These are phyloP conservation scores for Agrypnia vestita DNA, from an alignment of 1,140 invertebrate species.

Conservation along the genomic window DNA sequence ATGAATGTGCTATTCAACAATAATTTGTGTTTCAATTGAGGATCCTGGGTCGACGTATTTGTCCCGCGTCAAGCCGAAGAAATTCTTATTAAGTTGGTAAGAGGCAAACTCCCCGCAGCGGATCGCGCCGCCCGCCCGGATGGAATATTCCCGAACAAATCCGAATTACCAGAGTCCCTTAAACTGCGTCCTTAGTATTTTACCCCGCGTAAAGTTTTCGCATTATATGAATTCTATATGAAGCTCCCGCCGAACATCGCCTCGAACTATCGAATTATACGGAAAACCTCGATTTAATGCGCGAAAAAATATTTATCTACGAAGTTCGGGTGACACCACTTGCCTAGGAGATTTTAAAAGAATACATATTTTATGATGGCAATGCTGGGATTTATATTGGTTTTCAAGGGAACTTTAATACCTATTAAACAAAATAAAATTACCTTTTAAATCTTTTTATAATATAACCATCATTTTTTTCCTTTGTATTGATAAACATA, in stretches of 20 bases:
- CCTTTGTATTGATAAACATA: no score
- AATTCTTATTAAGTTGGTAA: no score
- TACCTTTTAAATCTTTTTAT: no score
- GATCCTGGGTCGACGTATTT: no score
- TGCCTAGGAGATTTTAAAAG: not conserved
- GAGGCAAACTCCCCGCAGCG: no score
- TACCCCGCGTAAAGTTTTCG: conserved; percentile 59
- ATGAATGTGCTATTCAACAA: no score
- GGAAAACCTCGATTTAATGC: conserved; percentile 56
- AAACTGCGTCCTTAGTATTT: conserved; percentile 51
- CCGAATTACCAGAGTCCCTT: conserved; percentile 37
- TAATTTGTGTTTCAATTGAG: no score
- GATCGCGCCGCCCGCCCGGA: not conserved
- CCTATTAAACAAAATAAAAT: no score
- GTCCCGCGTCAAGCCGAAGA: no score
- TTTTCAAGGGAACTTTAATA: not conserved
- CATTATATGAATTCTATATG: conserved; percentile 59
- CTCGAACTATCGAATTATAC: conserved; percentile 53
- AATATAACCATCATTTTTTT: no score
- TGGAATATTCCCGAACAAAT: conserved; percentile 29
- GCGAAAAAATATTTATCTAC: conserved; percentile 58
- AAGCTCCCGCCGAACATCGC: conserved; percentile 20
- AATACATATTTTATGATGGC: not conserved
- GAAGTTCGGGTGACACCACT: conserved; percentile 42
- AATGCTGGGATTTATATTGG: not conserved